phyloP scores from a whole-genome alignment of 2,888 invertebrate genomes.

The Spialia ferax region DNA sequence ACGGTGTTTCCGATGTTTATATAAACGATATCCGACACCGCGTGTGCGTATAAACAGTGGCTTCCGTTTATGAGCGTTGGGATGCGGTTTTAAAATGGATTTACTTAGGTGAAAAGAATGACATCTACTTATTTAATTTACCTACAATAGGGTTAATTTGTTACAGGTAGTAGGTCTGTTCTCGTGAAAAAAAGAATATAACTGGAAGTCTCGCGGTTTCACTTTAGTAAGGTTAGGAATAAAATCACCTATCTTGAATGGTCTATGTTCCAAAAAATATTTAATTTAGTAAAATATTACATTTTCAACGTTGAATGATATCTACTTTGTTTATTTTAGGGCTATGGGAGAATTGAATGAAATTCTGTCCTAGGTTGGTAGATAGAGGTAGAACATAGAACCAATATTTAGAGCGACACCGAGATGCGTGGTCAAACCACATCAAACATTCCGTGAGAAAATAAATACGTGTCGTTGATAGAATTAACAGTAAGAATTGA shows the following conservation, averaged over 20 bases:
- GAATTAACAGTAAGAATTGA: conserved; percentile 48
- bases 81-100: not conserved
- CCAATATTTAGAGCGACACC: conserved; percentile 25
- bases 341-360: not conserved
- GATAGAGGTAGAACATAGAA: too few relatives aligned
- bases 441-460: conserved; percentile 44
- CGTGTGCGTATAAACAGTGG: conserved; percentile 35
- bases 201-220: too few relatives aligned
- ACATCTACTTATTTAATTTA: not conserved
- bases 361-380: conserved; percentile 6
- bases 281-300: too few relatives aligned
- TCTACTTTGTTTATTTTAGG: not conserved
- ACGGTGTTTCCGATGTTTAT: conserved; percentile 43
- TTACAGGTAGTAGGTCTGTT: too few relatives aligned
- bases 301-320: too few relatives aligned
- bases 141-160: too few relatives aligned
- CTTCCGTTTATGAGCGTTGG: conserved; percentile 29
- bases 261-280: too few relatives aligned
- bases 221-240: too few relatives aligned
- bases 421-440: conserved; percentile 28
- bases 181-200: too few relatives aligned
- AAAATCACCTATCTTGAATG: too few relatives aligned
- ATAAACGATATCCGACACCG: conserved; percentile 37
- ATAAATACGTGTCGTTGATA: conserved; percentile 42
- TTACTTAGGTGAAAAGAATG: not conserved